Percentiles rank a stretch among this genome's conserved stretches.
Evolutionary conservation across 1,140 invertebrate species (phyloP).

Genomic region (Chlorops oryzae): DNA sequence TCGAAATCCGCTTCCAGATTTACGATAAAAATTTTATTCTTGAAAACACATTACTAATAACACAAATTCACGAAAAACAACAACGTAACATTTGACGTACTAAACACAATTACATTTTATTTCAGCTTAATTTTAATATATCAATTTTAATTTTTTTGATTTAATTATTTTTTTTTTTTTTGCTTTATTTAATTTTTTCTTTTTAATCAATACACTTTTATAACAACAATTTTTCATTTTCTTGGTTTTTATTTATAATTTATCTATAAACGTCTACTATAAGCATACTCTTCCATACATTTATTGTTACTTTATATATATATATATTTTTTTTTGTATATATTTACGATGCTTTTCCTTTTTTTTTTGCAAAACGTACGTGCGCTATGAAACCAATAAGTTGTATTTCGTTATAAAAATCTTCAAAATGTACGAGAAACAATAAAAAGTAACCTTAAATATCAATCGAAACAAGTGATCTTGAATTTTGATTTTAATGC

Average conservation of each 20-base stretch:
- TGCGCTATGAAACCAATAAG: conserved; percentile 49
- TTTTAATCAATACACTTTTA: conserved; percentile 23
- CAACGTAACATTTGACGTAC: neutral
- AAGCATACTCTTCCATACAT: no score
- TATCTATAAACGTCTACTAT: conserved; percentile 38
- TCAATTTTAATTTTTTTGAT: conserved; percentile 45
- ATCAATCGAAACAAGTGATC: no score
- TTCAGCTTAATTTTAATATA: conserved; percentile 30
- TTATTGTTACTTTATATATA: no score
- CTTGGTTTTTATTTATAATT: no score
- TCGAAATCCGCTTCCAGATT: no score
- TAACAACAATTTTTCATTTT: no score
- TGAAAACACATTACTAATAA: no score
- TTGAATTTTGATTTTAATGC: no score
- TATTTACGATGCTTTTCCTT: conserved; percentile 18
- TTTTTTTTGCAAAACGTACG: conserved; percentile 45
- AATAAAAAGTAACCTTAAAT: no score
- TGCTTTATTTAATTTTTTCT: conserved; percentile 21
- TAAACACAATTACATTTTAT: conserved; percentile 28
- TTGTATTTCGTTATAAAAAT: no score
- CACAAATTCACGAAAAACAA: neutral
- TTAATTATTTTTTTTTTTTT: conserved; percentile 25
- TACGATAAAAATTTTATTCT: no score
- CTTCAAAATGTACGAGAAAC: no score
- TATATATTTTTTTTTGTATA: conserved; percentile 19